A percentile compares a stretch with the other conserved stretches of the same genome.
Conservation (phyloP, 2,888 invertebrate genomes). For the Petrophora chlorosata region DNA sequence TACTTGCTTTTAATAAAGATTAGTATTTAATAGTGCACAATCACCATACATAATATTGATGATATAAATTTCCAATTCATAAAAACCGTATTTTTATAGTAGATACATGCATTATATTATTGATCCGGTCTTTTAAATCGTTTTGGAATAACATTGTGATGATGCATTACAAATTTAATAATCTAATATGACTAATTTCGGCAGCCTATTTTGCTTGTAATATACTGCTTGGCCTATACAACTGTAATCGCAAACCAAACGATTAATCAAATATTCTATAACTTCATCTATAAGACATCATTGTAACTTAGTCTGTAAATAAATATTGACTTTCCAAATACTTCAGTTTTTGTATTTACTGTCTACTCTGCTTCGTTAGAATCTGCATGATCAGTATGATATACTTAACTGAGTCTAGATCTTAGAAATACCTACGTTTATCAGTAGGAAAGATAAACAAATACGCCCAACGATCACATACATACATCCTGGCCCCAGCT, state of each 20-base stretch:
- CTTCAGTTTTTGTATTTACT: no score
- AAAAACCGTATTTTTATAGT: constrained; percentile 29
- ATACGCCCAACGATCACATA: no score
- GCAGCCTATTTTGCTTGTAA: constrained; percentile 1
- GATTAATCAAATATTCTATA: not conserved
- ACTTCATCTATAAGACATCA: constrained; percentile 1
- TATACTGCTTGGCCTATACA: constrained; percentile 19
- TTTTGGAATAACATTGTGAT: constrained; percentile 1
- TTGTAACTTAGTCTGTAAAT: constrained; percentile 35
- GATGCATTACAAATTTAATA: no score
- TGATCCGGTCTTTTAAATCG: constrained; percentile 27
- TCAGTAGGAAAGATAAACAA: no score
- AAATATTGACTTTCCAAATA: constrained; percentile 32
- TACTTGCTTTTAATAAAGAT: constrained; percentile 35
- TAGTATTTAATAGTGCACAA: constrained; percentile 28
- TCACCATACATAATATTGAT: constrained; percentile 12
- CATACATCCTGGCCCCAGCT: no score
- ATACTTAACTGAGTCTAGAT: no score
- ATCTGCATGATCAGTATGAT: no score
- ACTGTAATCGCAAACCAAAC: not conserved
- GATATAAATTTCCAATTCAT: constrained; percentile 7
- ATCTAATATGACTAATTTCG: no score
- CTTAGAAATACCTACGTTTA: no score
- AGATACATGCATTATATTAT: constrained; percentile 18
- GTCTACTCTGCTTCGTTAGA: no score